A percentile compares a stretch with the other conserved stretches of the same genome.
Conservation (phyloP, 1,140 invertebrate species). For the Penaeus japonicus region DNA sequence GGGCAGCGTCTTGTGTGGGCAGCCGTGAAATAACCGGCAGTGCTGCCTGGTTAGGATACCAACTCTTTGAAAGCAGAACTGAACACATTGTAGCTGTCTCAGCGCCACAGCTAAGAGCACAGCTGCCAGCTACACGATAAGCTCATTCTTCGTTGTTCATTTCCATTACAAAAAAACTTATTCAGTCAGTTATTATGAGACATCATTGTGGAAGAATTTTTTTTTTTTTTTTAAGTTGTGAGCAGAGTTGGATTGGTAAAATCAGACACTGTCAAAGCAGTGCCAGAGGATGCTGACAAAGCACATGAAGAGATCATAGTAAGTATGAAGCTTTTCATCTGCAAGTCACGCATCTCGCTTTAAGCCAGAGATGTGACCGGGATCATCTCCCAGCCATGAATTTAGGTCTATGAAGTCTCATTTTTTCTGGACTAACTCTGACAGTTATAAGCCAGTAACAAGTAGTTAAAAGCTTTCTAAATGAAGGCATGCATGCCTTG, state of each 20-base stretch:
- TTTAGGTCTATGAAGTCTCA: conserved; percentile 42
- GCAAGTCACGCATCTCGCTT: no score
- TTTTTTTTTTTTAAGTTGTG: conserved; percentile 33
- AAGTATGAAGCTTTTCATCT: background rate
- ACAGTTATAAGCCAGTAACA: conserved; percentile 46
- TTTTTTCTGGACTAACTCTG: conserved; percentile 49
- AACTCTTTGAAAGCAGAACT: conserved; percentile 58
- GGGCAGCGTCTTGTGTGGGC: conserved; percentile 46
- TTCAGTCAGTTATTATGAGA: conserved; percentile 46
- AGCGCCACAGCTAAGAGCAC: conserved; percentile 54
- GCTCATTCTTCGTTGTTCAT: conserved; percentile 53
- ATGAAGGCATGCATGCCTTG: conserved; percentile 54
- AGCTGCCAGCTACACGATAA: conserved; percentile 57
- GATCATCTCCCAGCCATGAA: conserved; percentile 14
- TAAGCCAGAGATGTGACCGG: conserved; percentile 4
- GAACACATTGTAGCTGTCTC: conserved; percentile 56
- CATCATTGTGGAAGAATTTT: conserved; percentile 35
- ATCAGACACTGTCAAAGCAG: conserved; percentile 50
- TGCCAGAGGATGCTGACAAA: conserved; percentile 41
- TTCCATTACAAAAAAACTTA: conserved; percentile 47
- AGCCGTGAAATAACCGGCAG: conserved; percentile 53
- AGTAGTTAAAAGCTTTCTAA: conserved; percentile 51
- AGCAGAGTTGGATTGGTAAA: conserved; percentile 39
- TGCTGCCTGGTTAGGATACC: conserved; percentile 57
- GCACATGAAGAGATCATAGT: conserved; percentile 36